Evolutionary conservation across 2,888 invertebrate species (phyloP), one percentile per base, ranked within the genome.

Genomic region (Listrodromus nycthemerus): DNA sequence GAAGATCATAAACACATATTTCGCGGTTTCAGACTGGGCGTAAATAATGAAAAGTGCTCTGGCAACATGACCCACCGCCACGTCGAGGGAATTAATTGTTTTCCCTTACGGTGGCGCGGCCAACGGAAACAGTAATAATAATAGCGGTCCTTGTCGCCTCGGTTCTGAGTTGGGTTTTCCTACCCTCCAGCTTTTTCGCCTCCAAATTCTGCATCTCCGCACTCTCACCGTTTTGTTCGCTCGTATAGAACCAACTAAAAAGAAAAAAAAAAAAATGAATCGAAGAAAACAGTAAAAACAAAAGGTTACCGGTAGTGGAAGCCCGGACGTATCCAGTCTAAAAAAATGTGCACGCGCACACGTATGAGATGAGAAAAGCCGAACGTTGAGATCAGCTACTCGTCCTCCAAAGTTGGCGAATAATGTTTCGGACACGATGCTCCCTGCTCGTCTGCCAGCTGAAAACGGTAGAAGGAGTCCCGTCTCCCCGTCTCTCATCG

Each of bases 341-440:
- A 74, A 27, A 63, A 13, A 30, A 61, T 7, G 16, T n/a, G 30
- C 1, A 70, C 7, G 30, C 5, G 16, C 8, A 7, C 19, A 8
- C 19, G n/a, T n/a, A 13, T 2, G 21, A 55, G 24, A 24, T 55
- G 55, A 55, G 2, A 55, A 19, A 55, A 55, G 55, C 24, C 24
- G 10, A 55, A 55, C 50, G 19, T n/a, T 52, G 69, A 69, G 52
- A 30, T 55, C 55, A 55, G 55, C 55, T 7, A 55, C 24, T 55
- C 24, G 61, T 30, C 16, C 87, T 30, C 16, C 87, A 89, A 93
- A 93, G 92, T 93, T 92, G 89, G 88, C 37, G 90, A 92, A 92
- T 92, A 93, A 93, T 93, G 93, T 93, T 92, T 93, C 92, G 93
- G 93, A 93, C 93, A 92, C 91, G 91, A 91, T 87, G 87, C 87